Base-by-base conservation (phyloP, 2,113 vertebrate species). In the Accipiter cooperii region DNA sequence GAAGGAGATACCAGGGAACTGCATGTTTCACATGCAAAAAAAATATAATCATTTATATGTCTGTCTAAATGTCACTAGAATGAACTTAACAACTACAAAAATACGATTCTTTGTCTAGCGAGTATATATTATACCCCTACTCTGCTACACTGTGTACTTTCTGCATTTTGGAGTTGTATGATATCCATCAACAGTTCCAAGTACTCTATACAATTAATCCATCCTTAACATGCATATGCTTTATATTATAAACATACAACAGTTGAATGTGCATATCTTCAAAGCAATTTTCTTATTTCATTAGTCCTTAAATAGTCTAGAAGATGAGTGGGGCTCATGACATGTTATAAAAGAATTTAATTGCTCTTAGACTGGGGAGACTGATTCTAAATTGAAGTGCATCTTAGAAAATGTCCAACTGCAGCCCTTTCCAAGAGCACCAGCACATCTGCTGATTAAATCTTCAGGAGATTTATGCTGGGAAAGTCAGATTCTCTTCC, bases 381-480 rank as follows among this genome's bases (percentile, higher is more conserved):
- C 44, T 42, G 55, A 57, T 76, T 61, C 31, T 68, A 64, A 84
- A 57, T 81, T 61, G 47, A 78, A 94, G 28, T 4, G 16, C 52
- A 16, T 21, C 65, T 91, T 68, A 92, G 65, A 65, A 87, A 87
- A 76, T 26, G 28, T 46, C 65, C 84, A 75, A 21, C 49, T 81
- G 16, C 40, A 87, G 44, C 47, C 58, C 25, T 87, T 92, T 78
- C 68, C 80, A 81, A 89, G 69, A 69, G 44, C 55, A 78, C 42
- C 60, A 49, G 52, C 33, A 76, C 69, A 75, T 92, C 73, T 92
- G 44, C 80, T 92, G 86, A 84, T 97, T 71, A 93, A 86, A 89
- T 71, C 76, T 81, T 79, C 21, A 22, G 78, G 52, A 92, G 3
- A 5, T 76, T 47, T 57, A n/a, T 29, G 57, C 47, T n/a, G n/a